phyloP scores from a whole-genome alignment of 2,888 invertebrate genomes.

The Leptogaster cylindrica region DNA sequence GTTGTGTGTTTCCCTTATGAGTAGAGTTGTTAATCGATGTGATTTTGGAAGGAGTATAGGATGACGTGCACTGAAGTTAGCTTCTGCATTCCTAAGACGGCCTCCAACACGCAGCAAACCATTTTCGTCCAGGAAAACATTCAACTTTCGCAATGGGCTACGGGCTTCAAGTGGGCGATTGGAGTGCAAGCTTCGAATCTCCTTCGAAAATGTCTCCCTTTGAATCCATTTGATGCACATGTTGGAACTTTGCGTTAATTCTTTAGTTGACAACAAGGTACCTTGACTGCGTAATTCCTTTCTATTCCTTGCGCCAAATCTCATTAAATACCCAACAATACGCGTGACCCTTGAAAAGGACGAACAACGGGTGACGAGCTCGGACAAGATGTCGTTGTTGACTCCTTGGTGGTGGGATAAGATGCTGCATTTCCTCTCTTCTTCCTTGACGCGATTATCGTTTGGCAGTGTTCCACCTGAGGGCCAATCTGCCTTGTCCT shows the following conservation, averaged over 20 bases:
- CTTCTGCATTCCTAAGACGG: constrained; percentile 3
- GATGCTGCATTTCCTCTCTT: not conserved
- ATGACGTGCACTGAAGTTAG: constrained; percentile 1
- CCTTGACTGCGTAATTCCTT: not conserved
- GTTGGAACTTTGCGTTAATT: not conserved
- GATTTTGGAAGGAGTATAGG: constrained; percentile 18
- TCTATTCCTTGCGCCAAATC: not conserved
- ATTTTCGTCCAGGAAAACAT: constrained; percentile 14
- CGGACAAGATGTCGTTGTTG: not conserved
- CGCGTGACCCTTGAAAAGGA: not conserved
- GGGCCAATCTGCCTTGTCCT: not conserved
- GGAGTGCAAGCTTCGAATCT: not conserved
- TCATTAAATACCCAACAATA: not conserved
- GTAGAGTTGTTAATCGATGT: not conserved
- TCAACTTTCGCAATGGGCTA: not conserved
- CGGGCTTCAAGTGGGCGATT: not conserved
- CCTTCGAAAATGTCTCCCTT: not conserved
- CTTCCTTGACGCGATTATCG: not conserved
- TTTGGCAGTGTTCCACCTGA: not conserved
- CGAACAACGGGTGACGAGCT: not conserved
- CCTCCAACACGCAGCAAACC: constrained; percentile 22
- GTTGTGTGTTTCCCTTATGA: constrained; percentile 8
- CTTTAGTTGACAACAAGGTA: not conserved
- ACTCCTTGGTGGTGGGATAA: not conserved
- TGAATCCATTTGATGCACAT: not conserved